Evolutionary conservation across 2,888 invertebrate genomes (phyloP).

Genomic region (Brachylomia viminalis): DNA sequence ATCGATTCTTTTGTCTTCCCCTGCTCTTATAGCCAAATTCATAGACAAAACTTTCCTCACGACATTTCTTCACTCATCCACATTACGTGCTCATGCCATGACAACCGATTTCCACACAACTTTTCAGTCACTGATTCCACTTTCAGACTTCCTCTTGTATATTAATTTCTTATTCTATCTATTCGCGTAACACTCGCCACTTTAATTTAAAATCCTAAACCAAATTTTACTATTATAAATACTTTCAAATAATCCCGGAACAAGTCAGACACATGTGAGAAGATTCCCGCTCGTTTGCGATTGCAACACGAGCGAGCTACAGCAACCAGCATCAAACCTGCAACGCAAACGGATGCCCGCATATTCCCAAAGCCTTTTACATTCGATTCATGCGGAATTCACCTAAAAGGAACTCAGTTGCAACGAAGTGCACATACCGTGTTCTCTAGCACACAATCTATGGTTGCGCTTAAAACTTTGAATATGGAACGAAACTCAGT

Average conservation of each 20-base stretch:
- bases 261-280: constrained; percentile 23
- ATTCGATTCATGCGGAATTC: constrained; percentile 78
- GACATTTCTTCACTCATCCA: neutral
- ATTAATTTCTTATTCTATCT: neutral
- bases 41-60: neutral
- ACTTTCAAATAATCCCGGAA: constrained; percentile 8
- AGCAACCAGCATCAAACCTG: constrained; percentile 33
- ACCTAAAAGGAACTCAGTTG: constrained; percentile 79
- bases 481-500: constrained; percentile 70
- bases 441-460: constrained; percentile 78
- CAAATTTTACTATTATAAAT: neutral
- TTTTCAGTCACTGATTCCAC: neutral
- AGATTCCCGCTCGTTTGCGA: constrained; percentile 37
- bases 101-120: neutral
- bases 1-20: too few species aligned
- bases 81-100: neutral
- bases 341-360: constrained; percentile 73
- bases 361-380: constrained; percentile 79
- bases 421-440: constrained; percentile 75
- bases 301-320: constrained; percentile 36
- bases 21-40: neutral
- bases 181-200: neutral
- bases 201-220: neutral
- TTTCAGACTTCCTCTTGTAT: neutral
- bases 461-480: constrained; percentile 79